Conservation (phyloP, 2,113 vertebrate genomes). For the Stigmatopora argus region DNA sequence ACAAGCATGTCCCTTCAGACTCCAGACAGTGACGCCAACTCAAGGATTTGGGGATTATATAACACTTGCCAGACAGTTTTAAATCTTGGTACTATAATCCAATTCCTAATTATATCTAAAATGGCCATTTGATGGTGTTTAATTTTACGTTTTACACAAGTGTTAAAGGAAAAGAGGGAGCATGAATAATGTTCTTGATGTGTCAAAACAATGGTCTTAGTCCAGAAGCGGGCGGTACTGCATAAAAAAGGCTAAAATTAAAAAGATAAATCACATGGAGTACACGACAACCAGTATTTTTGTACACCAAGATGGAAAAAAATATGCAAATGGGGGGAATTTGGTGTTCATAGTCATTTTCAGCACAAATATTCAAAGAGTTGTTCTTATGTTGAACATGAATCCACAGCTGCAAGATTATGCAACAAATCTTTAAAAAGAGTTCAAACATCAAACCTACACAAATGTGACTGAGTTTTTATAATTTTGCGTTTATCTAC, state of each 20-base stretch:
- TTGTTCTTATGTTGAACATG: too few species aligned
- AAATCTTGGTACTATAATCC: constrained; percentile 55
- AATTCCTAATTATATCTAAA: constrained; percentile 42
- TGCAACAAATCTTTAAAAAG: too few species aligned
- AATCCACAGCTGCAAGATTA: too few species aligned
- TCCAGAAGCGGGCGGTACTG: constrained; percentile 5
- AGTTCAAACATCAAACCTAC: too few species aligned
- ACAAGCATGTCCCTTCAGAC: background rate
- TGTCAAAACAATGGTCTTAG: constrained; percentile 7
- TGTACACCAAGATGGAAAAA: constrained; percentile 35
- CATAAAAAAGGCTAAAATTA: too few species aligned
- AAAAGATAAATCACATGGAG: constrained; percentile 3
- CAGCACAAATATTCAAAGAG: background rate
- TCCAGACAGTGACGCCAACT: constrained; percentile 23
- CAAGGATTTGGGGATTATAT: constrained; percentile 59
- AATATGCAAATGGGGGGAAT: constrained; percentile 42
- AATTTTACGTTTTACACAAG: background rate
- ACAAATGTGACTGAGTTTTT: too few species aligned
- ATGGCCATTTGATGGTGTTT: constrained; percentile 3
- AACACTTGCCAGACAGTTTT: constrained; percentile 44
- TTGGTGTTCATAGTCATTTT: background rate
- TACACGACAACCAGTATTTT: constrained; percentile 20
- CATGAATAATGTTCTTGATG: background rate
- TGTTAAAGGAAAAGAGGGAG: background rate
- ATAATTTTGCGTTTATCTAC: too few species aligned